Conservation (phyloP, 1,140 invertebrate genomes). For the Zelostemma sp. region DNA sequence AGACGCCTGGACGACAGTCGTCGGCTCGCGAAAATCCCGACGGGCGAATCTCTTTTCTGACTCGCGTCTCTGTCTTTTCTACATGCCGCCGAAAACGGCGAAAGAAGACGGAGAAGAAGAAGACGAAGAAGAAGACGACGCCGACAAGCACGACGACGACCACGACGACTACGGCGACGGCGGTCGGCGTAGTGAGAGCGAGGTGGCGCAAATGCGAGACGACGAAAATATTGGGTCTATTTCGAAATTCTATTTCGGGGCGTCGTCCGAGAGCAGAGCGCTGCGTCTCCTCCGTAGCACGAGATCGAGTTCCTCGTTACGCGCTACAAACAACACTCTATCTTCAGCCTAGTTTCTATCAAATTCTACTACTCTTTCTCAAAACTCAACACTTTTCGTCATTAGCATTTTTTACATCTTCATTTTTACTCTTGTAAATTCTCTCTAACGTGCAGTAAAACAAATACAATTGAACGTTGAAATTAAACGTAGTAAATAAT, state of each 20-base stretch:
- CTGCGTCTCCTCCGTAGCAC: conserved; percentile 50
- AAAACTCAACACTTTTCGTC: too few species aligned
- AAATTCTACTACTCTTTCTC: neutral
- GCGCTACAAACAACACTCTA: conserved; percentile 36
- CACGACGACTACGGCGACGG: conserved; percentile 36
- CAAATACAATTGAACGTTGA: too few species aligned
- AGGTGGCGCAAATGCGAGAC: conserved; percentile 68
- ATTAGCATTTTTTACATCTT: too few species aligned
- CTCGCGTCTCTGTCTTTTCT: conserved; percentile 21
- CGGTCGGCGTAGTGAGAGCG: conserved; percentile 47
- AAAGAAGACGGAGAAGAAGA: conserved; percentile 20
- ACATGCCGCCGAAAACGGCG: conserved; percentile 19
- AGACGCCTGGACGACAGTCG: conserved; percentile 40
- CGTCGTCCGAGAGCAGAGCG: conserved; percentile 61
- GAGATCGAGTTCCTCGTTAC: conserved; percentile 32
- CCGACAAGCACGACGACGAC: conserved; percentile 34
- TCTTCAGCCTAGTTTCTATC: conserved; percentile 34
- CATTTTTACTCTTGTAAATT: too few species aligned
- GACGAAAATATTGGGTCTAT: conserved; percentile 72
- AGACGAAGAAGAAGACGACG: conserved; percentile 10
- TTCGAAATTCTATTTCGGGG: conserved; percentile 71
- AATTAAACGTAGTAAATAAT: too few species aligned
- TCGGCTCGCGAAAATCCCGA: conserved; percentile 37
- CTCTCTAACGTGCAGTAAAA: too few species aligned
- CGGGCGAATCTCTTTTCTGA: conserved; percentile 45